A percentile compares a stretch with the other conserved stretches of the same genome.
Conservation (phyloP, 1,140 invertebrate species). For the Harpegnathos saltator region DNA sequence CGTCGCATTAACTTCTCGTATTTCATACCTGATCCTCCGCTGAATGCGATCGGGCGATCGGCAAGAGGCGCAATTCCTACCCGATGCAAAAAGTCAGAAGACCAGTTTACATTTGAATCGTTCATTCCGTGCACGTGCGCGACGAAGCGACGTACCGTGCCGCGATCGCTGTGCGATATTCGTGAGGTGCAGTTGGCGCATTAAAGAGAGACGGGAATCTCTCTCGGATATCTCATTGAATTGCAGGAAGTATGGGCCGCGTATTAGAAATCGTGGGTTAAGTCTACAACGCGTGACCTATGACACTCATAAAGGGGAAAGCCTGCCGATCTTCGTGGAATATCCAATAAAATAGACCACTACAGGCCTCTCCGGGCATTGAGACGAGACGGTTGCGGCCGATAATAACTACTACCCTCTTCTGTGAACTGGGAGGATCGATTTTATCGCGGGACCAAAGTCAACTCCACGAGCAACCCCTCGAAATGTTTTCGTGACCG, state of each 20-base stretch:
- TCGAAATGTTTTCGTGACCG: slow-evolving; percentile 47
- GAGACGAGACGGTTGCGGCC: slow-evolving; percentile 32
- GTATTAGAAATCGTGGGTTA: slow-evolving; percentile 18
- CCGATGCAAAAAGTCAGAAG: too few relatives aligned
- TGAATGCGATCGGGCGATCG: too few relatives aligned
- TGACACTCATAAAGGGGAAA: slow-evolving; percentile 14
- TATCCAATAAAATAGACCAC: slow-evolving; percentile 53
- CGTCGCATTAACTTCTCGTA: too few relatives aligned
- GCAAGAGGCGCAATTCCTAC: too few relatives aligned
- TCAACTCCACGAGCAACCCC: slow-evolving; percentile 28
- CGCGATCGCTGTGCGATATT: too few relatives aligned
- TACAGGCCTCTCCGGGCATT: slow-evolving; percentile 42
- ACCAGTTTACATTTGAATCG: too few relatives aligned
- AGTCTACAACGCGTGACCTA: slow-evolving; percentile 6
- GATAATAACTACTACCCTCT: slow-evolving; percentile 52
- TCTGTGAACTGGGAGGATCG: slow-evolving; percentile 41
- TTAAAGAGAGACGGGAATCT: too few relatives aligned
- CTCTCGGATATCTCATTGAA: slow-evolving; percentile 6
- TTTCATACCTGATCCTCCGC: too few relatives aligned
- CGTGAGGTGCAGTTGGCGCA: too few relatives aligned
- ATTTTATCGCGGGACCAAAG: slow-evolving; percentile 53
- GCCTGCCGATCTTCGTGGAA: slow-evolving; percentile 18
- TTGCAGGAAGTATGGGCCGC: neutral
- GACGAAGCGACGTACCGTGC: too few relatives aligned
- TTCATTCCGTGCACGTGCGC: too few relatives aligned